A percentile compares a stretch with the other conserved stretches of the same genome.
These are phyloP conservation scores for Penaeus chinensis DNA, from an alignment of 1,140 invertebrate species.

Conservation along the genomic window DNA sequence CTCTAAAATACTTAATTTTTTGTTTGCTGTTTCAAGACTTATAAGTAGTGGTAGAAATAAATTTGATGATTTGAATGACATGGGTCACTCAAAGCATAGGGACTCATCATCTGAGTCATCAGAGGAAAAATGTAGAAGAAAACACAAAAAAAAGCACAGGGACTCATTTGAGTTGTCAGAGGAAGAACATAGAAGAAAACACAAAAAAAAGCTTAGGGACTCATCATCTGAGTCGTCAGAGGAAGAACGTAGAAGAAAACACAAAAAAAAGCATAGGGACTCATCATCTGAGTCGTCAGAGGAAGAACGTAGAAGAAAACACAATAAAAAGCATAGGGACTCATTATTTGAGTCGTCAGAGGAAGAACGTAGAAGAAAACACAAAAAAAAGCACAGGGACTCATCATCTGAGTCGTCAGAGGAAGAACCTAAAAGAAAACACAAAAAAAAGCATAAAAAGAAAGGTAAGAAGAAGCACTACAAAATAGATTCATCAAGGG, in stretches of 20 bases:
- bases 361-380: background rate
- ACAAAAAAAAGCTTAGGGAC: background rate
- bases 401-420: background rate
- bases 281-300: background rate
- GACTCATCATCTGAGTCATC: background rate
- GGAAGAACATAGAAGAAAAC: background rate
- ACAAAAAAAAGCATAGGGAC: background rate
- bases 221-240: background rate
- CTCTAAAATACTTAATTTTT: background rate
- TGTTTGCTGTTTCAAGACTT: background rate
- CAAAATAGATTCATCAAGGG: conserved; percentile 6
- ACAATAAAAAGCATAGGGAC: background rate
- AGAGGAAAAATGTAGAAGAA: background rate
- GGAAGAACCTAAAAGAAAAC: background rate
- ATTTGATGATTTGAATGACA: conserved; percentile 8
- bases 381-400: background rate
- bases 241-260: background rate
- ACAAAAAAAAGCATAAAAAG: background rate
- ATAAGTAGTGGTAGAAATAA: background rate
- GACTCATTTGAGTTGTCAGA: too few relatives aligned
- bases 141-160: background rate
- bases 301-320: background rate
- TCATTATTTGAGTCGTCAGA: background rate
- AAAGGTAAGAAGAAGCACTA: conserved; percentile 6
- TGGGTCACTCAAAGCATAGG: conserved; percentile 25